These are phyloP conservation scores for Limanda limanda DNA, from an alignment of 2,113 vertebrate genomes.

Conservation along the genomic window DNA sequence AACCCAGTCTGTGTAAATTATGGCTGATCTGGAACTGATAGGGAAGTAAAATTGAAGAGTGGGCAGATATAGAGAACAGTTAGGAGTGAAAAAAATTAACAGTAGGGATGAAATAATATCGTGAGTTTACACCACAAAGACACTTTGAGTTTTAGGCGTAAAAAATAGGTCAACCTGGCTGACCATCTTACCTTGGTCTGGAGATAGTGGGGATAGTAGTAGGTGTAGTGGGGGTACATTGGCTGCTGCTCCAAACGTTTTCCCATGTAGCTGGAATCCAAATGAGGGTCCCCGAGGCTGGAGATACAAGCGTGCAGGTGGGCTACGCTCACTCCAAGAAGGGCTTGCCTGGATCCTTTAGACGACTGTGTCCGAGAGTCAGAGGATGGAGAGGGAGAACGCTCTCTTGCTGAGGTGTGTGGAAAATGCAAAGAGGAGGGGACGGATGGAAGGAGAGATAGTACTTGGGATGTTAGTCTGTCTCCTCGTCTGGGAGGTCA, in stretches of 20 bases:
- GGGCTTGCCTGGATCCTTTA: conserved; percentile 62
- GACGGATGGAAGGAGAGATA: conserved; percentile 38
- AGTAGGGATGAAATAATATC: background rate
- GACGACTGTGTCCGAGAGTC: conserved; percentile 47
- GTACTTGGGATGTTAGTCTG: conserved; percentile 51
- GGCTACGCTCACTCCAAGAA: conserved; percentile 42
- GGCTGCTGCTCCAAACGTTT: conserved; percentile 98
- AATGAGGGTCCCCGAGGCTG: conserved; percentile 71
- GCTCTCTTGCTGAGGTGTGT: conserved; percentile 34
- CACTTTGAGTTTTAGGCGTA: conserved; percentile 18
- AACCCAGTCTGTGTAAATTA: background rate
- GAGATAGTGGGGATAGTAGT: conserved; percentile 97
- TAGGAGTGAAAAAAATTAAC: no score
- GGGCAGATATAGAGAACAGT: background rate
- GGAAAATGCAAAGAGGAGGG: conserved; percentile 29
- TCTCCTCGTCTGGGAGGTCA: conserved; percentile 60
- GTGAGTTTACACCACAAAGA: conserved; percentile 5
- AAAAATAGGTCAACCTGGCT: conserved; percentile 52
- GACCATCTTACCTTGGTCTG: conserved; percentile 93
- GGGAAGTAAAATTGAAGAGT: background rate
- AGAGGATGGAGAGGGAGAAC: conserved; percentile 43
- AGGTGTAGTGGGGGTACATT: conserved; percentile 99
- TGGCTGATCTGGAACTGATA: background rate
- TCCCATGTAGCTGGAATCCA: conserved; percentile 99
- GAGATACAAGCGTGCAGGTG: conserved; percentile 66